Evolutionary conservation across 2,113 vertebrate genomes (phyloP), one percentile per base, ranked within the genome.

Genomic region (Ameiurus melas): DNA sequence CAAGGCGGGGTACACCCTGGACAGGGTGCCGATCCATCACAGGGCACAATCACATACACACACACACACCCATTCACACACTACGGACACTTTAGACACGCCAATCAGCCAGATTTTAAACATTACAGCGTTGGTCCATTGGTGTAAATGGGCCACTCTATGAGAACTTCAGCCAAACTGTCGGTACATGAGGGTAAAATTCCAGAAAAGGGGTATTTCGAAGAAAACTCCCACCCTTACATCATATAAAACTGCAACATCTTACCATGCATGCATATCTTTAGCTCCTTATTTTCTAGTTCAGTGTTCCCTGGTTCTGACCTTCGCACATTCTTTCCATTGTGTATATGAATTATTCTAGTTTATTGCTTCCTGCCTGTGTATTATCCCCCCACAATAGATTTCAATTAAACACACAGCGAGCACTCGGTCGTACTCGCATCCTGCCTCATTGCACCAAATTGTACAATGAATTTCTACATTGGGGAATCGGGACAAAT

Each of bases 381-480:
- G 22, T 84, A n/a, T 68, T 66, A 5, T 83, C 58, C 36, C 10
- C 39, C 27, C 0, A 84, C 82, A 84, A 84, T 68, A 68, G 82
- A 47, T 84, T 84, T 84, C 82, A 68, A 84, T 84, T 84, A 84
- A 84, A 84, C 82, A 27, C 82, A 47, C 25, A 16, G 33, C 12
- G 57, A 83, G 57, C 80, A 66, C 16, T 43, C 39, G 39, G 39
- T 66, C 7, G 60, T 27, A 84, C 25, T 66, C n/a, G 14, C 82
- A 84, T 84, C 36, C 58, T 27, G 55, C 60, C 22, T 84, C 25
- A 51, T 68, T 14, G 27, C 39, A 10, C 13, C 16, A n/a, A n/a
- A 84, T 8, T 27, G 58, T n/a, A 84, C 60, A 47, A 51, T 20
- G 7, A n/a, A 68, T 84, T 64, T 68, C 36, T 27, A 47, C 25